phyloP scores from a whole-genome alignment of 1,140 invertebrate species.

The Meloidogyne floridensis region DNA sequence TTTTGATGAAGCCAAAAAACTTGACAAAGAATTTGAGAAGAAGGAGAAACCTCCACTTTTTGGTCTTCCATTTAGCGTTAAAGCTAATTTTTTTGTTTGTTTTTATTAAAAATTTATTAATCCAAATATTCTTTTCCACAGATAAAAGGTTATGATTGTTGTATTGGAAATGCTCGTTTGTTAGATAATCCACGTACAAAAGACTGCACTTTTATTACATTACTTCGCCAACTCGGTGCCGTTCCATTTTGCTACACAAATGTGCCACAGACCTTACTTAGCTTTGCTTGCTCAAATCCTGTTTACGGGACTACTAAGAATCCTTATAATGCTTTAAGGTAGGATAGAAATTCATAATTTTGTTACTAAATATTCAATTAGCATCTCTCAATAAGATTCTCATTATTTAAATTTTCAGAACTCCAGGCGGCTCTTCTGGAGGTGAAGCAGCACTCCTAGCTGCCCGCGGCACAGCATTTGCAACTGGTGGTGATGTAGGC shows the following conservation, averaged over 20 bases:
- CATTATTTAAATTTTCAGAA: constrained; percentile 39
- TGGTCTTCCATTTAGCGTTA: constrained; percentile 63
- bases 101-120: not conserved
- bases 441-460: constrained; percentile 67
- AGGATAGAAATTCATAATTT: not conserved
- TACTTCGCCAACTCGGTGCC: constrained; percentile 63
- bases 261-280: constrained; percentile 67
- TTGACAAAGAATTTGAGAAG: constrained; percentile 38
- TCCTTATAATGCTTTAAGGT: constrained; percentile 47
- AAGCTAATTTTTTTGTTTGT: constrained; percentile 62
- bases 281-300: constrained; percentile 62
- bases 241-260: constrained; percentile 69
- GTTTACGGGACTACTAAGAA: constrained; percentile 64
- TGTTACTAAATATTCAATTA: not conserved
- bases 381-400: too few relatives aligned
- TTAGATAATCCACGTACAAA: constrained; percentile 62
- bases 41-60: constrained; percentile 57
- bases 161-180: constrained; percentile 66
- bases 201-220: constrained; percentile 65
- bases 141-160: constrained; percentile 68
- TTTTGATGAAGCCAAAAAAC: constrained; percentile 40
- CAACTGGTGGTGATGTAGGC: constrained; percentile 66
- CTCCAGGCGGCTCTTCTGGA: constrained; percentile 64
- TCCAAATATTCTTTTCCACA: constrained; percentile 27
- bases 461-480: constrained; percentile 66